Evolutionary conservation across 2,113 vertebrate species (phyloP).

Genomic region (Acrocephalus arundinaceus): DNA sequence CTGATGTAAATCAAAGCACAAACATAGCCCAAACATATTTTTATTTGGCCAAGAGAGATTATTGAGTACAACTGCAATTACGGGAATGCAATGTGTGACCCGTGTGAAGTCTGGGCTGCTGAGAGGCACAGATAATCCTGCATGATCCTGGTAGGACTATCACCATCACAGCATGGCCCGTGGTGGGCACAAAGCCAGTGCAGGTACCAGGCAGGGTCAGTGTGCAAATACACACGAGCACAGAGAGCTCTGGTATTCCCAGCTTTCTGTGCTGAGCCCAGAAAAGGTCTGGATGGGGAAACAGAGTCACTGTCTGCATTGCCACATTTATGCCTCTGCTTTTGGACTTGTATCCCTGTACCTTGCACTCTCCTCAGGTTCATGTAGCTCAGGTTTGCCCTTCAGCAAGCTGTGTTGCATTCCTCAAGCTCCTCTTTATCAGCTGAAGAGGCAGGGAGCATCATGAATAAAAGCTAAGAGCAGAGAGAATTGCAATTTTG

Average conservation of each 20-base stretch:
- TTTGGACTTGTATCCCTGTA: background rate
- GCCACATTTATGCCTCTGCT: background rate
- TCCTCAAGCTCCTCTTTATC: background rate
- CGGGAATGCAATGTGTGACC: background rate
- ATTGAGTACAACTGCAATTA: background rate
- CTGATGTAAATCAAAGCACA: slow-evolving; percentile 31
- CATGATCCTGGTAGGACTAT: background rate
- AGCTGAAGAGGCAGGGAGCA: background rate
- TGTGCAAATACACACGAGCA: background rate
- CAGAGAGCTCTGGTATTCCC: background rate
- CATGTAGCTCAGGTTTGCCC: background rate
- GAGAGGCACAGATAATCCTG: slow-evolving; percentile 20
- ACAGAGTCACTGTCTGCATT: background rate
- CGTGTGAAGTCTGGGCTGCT: background rate
- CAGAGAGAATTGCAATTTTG: background rate
- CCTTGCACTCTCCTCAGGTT: background rate
- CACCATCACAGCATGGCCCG: background rate
- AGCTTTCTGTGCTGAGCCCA: background rate
- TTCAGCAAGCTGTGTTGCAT: rapidly evolving
- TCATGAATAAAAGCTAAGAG: background rate
- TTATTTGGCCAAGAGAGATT: slow-evolving; percentile 16
- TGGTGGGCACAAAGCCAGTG: background rate
- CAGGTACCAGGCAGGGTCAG: background rate
- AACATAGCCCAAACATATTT: background rate
- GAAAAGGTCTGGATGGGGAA: background rate